Base-by-base conservation (phyloP, 2,888 invertebrate genomes). In the Pollenia labialis region DNA sequence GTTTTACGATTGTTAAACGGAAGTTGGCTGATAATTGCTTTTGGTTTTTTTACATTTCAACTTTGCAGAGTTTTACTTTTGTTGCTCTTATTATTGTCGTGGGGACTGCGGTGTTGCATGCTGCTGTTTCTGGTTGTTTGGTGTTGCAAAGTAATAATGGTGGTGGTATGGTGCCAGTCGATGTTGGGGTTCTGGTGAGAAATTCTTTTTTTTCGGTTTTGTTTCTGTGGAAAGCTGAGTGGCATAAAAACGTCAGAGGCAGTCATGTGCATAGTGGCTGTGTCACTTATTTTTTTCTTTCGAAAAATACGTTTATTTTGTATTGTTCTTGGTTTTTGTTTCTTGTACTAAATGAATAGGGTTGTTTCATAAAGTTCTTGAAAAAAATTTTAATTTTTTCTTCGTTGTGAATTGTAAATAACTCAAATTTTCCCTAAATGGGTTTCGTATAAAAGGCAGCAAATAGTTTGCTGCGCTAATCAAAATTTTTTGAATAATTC, bases 1-100 rank as follows among this genome's bases (percentile, higher is more conserved):
- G 68, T 74, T 69, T 16, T 46, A 54, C 79, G 54, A 75, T 85
- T 80, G 71, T 85, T 85, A 66, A 85, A 66, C 81, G 85, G 85
- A 85, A 85, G 85, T 81, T 81, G 72, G 10, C 76, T 77, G 76
- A 81, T 72, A 77, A 77, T 71, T 81, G 72, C 76, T 72, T 76
- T 76, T 81, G 71, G 75, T 60, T 76, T 48, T 66, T 66, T 16
- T 72, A 14, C 62, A 72, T 62, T 75, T 56, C 50, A 50, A 76
- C 62, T 56, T 48, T 50, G 42, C 71, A 58, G n/a, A 58, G 66
- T 56, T 46, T 58, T 48, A n/a, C 66, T 81, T 74, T 58, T 74
- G 74, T 74, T 74, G 58, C 56, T 64, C 4, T 42, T 60, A 40
- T 68, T 76, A 18, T 60, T 69, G 52, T 75, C 52, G 46, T 76